Conservation (phyloP, 53 echinoderm and acorn worm species). For the Hippasteria phrygiana region DNA sequence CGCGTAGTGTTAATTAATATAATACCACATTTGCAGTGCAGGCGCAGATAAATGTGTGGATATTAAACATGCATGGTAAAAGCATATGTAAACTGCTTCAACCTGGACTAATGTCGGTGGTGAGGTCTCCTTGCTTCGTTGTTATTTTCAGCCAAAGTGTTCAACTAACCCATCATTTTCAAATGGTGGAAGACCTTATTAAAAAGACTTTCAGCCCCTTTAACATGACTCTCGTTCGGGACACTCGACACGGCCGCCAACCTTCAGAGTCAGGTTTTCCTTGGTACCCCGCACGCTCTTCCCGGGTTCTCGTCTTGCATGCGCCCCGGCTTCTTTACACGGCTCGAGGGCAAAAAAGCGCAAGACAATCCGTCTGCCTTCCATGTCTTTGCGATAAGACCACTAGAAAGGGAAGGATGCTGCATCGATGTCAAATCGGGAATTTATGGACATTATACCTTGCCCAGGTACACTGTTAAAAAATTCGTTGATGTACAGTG, state of each 20-base stretch:
- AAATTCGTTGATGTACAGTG: background rate
- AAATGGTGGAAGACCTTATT: no score
- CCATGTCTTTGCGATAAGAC: slow-evolving; percentile 13
- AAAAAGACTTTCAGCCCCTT: background rate
- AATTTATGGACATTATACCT: no score
- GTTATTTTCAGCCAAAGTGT: no score
- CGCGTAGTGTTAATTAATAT: no score
- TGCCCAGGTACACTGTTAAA: no score
- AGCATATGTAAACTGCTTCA: no score
- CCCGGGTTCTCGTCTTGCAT: slow-evolving; percentile 41
- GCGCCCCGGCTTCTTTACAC: slow-evolving; percentile 25
- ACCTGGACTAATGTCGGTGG: no score
- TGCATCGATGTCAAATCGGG: background rate
- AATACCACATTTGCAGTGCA: no score
- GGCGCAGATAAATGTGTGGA: no score
- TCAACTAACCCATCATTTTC: no score
- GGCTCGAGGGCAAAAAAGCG: slow-evolving; percentile 52
- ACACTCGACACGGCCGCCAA: slow-evolving; percentile 34
- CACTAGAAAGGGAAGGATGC: background rate
- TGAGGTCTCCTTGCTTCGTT: no score
- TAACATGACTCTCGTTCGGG: background rate
- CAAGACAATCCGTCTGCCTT: slow-evolving; percentile 35
- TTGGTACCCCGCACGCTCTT: slow-evolving; percentile 51
- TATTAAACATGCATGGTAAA: no score
- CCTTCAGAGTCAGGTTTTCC: slow-evolving; percentile 19